Evolutionary conservation across 2,113 vertebrate genomes (phyloP), one percentile per base, ranked within the genome.

Genomic region (Petroica traversi): DNA sequence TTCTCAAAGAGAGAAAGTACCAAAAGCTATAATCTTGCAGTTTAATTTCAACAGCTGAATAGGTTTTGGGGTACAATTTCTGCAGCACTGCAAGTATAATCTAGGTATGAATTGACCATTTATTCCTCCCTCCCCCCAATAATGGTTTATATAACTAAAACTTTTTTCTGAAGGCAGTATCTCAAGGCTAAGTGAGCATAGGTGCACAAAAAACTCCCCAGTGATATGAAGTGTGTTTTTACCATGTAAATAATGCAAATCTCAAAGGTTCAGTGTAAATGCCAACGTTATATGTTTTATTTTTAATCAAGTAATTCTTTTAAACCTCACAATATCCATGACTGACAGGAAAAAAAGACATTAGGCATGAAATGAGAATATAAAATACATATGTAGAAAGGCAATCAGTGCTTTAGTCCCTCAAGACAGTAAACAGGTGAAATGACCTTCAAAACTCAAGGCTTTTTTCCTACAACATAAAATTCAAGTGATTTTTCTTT

Each of bases 201-300:
- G 33, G 11, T 34, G 54, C 43, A 16, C 62, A 28, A 26, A 86
- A 82, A 74, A 71, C 45, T 73, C 19, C 41, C 31, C 29, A 12
- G 72, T 54, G 61, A 31, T 8, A 23, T 5, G 28, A 1, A 3
- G 22, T 49, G 57, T 4, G 36, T 71, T 94, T 88, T 28, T 43
- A 91, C 40, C 41, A 89, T 0, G 55, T 25, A 88, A 84, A 90
- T 73, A 93, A 62, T 89, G 89, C 81, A 89, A 91, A 87, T 48
- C 36, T 95, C 81, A 58, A 89, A 92, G 91, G 71, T 11, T 62
- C 7, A 6, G 49, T 64, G 83, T 97, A 97, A 98, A 98, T 98
- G 98, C 52, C 98, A 98, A 98, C 9, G 94, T 98, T 98, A 97
- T 97, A 98, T 96, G 96, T 95, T 98, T 98, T 98, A 98, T 98